A percentile compares a stretch with the other conserved stretches of the same genome.
Conservation (phyloP, 2,888 invertebrate genomes). For the Euclidia mi region DNA sequence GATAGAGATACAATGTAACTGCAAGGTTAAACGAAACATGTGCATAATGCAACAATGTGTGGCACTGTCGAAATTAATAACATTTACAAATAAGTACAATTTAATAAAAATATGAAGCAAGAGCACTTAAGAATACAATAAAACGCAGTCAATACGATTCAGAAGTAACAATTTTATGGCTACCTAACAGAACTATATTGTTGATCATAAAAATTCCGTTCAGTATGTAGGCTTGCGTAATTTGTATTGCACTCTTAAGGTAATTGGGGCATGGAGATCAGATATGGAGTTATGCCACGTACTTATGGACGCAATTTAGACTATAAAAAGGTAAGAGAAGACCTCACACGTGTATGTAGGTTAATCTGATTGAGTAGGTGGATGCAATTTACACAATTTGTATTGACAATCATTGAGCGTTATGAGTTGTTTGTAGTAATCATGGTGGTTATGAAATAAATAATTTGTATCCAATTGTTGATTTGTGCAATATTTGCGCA, state of each 20-base stretch:
- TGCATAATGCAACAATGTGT: too few relatives aligned
- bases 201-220: conserved; percentile 32
- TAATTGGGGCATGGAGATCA: conserved; percentile 82
- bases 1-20: too few relatives aligned
- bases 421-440: too few relatives aligned
- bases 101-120: neutral
- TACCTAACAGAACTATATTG: too few relatives aligned
- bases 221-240: conserved; percentile 23
- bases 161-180: conserved; percentile 28
- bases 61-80: neutral
- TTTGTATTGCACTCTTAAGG: conserved; percentile 43
- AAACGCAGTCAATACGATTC: conserved; percentile 20
- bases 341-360: neutral
- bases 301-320: conserved; percentile 30
- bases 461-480: too few relatives aligned
- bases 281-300: conserved; percentile 69
- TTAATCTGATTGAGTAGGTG: too few relatives aligned
- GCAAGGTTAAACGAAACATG: too few relatives aligned
- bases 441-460: too few relatives aligned
- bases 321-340: conserved; percentile 14
- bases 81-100: neutral
- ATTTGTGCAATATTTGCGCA: too few relatives aligned
- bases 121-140: conserved; percentile 5
- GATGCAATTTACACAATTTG: too few relatives aligned
- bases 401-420: too few relatives aligned